Base-by-base conservation (phyloP, 2,797 vertebrate species). In the Bradypodion pumilum region DNA sequence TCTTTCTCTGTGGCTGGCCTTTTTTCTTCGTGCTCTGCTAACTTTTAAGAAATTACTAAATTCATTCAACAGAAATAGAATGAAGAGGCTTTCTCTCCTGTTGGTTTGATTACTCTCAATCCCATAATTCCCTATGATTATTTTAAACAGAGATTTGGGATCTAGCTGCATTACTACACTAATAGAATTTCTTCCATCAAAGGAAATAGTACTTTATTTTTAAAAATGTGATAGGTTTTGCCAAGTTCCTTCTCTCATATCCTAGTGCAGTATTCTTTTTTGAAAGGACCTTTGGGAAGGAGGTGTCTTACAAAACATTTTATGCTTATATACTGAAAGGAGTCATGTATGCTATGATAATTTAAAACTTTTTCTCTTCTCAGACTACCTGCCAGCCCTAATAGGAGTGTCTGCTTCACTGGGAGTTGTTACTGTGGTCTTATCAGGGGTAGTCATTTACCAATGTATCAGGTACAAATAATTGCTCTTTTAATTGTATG, bases 321-420 rank as follows among this genome's bases (percentile, higher is more conserved):
- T 69, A 59, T n/a, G 15, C 42, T 32, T 60, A 44, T n/a, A 73
- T 4, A 60, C 16, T n/a, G 42, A 72, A 72, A 44, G 42, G 19
- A 29, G 7, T 35, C 4, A 15, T 12, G 29, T 16, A 13, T 27
- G 35, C 21, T 21, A 32, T 8, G 23, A 78, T 65, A 15, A 23
- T 86, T 88, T 82, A 74, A 72, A 74, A 37, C 16, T 52, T 52
- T 21, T 56, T 80, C 75, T 86, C 63, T 56, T 89, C 84, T 3
- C 91, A 96, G 96, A 81, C 5, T 91, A 9, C 5, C 62, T 95
- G 91, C 89, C 95, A 60, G 93, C 95, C 84, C 93, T 96, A 80
- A 94, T 95, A 21, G 93, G 95, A 4, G 85, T 96, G 86, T 94
- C 94, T 35, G 37, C 80, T 37, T n/a, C 94, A 0, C 2, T 89